phyloP scores from a whole-genome alignment of 1,140 invertebrate species.

The Sinella curviseta region DNA sequence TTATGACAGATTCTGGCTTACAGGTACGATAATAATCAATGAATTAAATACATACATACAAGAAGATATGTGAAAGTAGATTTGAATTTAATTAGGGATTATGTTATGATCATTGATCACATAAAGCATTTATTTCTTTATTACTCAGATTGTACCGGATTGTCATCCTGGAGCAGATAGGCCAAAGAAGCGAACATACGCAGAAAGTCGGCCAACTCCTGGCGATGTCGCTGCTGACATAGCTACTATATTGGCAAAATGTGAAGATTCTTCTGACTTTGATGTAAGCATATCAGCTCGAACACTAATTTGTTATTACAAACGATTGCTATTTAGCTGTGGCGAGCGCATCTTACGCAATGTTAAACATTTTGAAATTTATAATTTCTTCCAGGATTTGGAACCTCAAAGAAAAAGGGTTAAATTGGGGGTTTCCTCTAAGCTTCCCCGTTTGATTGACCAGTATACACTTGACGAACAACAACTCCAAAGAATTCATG shows the following conservation, averaged over 20 bases:
- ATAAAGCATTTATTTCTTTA: background rate
- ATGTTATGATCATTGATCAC: conserved; percentile 15
- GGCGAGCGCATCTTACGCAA: background rate
- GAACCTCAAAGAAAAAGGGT: conserved; percentile 4
- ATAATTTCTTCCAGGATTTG: background rate
- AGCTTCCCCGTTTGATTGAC: background rate
- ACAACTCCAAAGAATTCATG: background rate
- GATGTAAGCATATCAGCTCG: background rate
- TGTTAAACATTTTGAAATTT: background rate
- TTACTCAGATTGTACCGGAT: conserved; percentile 30
- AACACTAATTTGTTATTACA: too few relatives aligned
- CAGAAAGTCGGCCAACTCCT: background rate
- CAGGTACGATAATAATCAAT: conserved; percentile 36
- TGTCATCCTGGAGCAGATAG: conserved; percentile 19
- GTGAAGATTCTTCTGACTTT: background rate
- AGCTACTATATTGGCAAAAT: conserved; percentile 21
- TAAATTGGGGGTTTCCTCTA: background rate
- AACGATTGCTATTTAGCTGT: background rate
- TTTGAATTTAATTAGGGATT: too few relatives aligned
- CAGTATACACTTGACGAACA: background rate
- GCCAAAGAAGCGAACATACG: conserved; percentile 21
- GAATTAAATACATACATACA: too few relatives aligned
- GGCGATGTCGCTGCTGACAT: conserved; percentile 17
- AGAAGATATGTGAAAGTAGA: too few relatives aligned
- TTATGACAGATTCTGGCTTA: conserved; percentile 24